Evolutionary conservation across 2,113 vertebrate species (phyloP), one percentile per base, ranked within the genome.

Genomic region (Nerophis ophidion): DNA sequence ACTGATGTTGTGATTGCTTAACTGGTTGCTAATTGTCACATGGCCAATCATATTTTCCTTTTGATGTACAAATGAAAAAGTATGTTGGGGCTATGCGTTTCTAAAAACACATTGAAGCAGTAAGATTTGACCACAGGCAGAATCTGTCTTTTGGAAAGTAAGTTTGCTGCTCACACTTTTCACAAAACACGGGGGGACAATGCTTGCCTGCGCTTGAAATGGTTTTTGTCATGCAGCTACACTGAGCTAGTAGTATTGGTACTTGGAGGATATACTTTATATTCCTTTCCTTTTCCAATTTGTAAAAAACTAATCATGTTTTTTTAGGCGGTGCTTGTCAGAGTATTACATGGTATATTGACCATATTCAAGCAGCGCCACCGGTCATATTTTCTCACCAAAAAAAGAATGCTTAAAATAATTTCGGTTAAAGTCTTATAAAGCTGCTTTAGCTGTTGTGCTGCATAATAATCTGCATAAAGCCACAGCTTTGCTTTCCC

Each of bases 371-470:
- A 26, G 26, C 26, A 54, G 38, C 57, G 52, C 59, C 51, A 69
- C 49, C 40, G 45, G 16, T 68, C 42, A 57, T 72, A 59, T 79
- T 75, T 80, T 67, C 48, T 62, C 66, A 42, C 36, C 12, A 66
- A 64, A 65, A 42, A 40, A 55, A 68, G 48, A 60, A 76, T 79
- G 73, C 67, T 77, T 77, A 70, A 70, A 80, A 75, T 66, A 48
- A 61, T 66, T 72, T 57, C 66, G 35, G 62, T 68, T 76, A 71
- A 80, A 83, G 68, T 82, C 79, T 74, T 76, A 68, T 67, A 83
- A 83, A 86, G 86, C 80, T 82, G 81, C 80, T 84, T 85, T 80
- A 82, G 82, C 70, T 71, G 74, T 70, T 82, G 71, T 74, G 82
- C 72, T 68, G n/a, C 61, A 63, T 53, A n/a, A 45, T 88, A 87